These are phyloP conservation scores for Bettongia penicillata DNA, from an alignment of 2,113 vertebrate genomes.

Conservation along the genomic window DNA sequence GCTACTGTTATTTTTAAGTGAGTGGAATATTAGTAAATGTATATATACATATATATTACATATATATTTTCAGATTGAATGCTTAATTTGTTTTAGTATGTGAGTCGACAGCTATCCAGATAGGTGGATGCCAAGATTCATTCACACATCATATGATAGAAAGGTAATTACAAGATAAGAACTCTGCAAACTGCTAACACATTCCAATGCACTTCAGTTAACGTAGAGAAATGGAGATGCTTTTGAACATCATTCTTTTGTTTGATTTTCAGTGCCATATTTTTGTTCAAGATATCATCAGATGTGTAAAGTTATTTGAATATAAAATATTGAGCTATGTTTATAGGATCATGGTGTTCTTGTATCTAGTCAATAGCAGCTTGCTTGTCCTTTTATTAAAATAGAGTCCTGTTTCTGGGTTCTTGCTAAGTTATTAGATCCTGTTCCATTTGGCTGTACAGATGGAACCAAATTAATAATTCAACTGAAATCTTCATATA, in stretches of 20 bases:
- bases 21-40: neutral
- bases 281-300: neutral
- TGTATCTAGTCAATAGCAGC: constrained; percentile 32
- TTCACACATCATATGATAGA: neutral
- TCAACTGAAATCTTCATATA: constrained; percentile 14
- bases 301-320: constrained; percentile 11
- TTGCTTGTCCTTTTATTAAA: constrained; percentile 52
- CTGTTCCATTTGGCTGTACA: neutral
- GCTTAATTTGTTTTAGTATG: neutral
- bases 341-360: neutral
- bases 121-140: neutral
- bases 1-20: neutral
- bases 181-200: neutral
- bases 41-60: neutral
- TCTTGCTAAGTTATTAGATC: constrained; percentile 44
- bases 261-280: constrained; percentile 26
- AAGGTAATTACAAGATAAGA: constrained; percentile 25
- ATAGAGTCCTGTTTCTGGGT: neutral
- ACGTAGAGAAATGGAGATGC: neutral
- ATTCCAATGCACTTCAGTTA: neutral
- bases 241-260: neutral
- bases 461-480: neutral
- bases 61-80: neutral
- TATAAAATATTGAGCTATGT: neutral
- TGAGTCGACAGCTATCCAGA: neutral